A percentile compares a stretch with the other conserved stretches of the same genome.
phyloP scores from a whole-genome alignment of 2,888 invertebrate genomes.

The Phania funesta region DNA sequence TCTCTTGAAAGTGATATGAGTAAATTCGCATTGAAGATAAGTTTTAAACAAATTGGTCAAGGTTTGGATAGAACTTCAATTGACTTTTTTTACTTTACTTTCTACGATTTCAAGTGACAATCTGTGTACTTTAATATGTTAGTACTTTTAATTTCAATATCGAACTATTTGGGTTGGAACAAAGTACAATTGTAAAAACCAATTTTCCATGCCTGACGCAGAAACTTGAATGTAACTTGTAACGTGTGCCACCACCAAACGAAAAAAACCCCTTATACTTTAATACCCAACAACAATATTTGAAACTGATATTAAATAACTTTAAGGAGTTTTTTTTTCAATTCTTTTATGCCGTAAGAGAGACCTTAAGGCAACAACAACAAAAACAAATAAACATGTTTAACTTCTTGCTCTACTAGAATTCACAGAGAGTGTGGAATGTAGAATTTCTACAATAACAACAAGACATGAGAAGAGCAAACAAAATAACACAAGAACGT shows the following conservation, averaged over 20 bases:
- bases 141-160: too few species aligned
- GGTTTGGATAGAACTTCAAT: too few species aligned
- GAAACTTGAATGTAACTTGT: slow-evolving; percentile 1
- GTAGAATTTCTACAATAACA: slow-evolving; percentile 50
- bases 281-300: background rate
- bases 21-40: too few species aligned
- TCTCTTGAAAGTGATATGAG: too few species aligned
- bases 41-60: too few species aligned
- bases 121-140: too few species aligned
- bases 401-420: slow-evolving; percentile 36
- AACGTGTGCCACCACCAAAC: slow-evolving; percentile 39
- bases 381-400: slow-evolving; percentile 11
- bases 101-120: too few species aligned
- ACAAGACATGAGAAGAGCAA: slow-evolving; percentile 7
- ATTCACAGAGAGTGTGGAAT: slow-evolving; percentile 48
- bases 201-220: background rate
- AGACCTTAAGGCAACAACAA: background rate
- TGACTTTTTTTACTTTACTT: too few species aligned
- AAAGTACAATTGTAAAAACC: too few species aligned
- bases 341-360: background rate
- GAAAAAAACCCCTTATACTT: background rate
- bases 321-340: slow-evolving; percentile 34
- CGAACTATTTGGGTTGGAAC: too few species aligned
- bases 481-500: slow-evolving; percentile 20
- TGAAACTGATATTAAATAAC: slow-evolving; percentile 38